Conservation (phyloP, 92 coral and sea anemone species). For the Palythoa caribaeorum region DNA sequence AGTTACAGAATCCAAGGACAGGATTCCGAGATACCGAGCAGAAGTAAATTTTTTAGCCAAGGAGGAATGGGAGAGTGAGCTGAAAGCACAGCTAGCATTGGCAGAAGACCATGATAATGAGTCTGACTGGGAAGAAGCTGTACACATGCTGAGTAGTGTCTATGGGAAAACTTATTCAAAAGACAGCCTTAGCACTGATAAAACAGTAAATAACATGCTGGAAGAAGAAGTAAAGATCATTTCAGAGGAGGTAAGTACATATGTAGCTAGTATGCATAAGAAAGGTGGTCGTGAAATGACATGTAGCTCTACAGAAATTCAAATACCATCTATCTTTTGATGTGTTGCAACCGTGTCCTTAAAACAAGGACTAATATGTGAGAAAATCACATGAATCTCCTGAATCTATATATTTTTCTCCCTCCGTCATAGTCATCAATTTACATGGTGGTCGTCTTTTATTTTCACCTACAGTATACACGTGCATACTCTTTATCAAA, state of each 20-base stretch:
- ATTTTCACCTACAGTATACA: too few species aligned
- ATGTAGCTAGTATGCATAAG: too few species aligned
- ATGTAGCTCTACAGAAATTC: too few species aligned
- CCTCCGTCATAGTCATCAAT: too few species aligned
- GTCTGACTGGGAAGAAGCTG: not conserved
- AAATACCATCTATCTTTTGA: too few species aligned
- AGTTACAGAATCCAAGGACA: not conserved
- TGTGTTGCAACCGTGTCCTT: too few species aligned
- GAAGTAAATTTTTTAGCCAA: not conserved
- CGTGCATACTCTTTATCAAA: too few species aligned
- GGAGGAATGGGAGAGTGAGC: not conserved
- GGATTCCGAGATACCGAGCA: not conserved
- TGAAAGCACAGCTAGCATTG: not conserved
- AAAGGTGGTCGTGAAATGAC: too few species aligned
- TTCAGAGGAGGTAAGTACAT: not conserved
- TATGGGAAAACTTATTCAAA: not conserved
- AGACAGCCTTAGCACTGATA: not conserved
- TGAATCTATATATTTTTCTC: too few species aligned
- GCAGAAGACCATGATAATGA: not conserved
- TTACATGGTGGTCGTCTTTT: too few species aligned
- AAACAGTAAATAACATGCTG: not conserved
- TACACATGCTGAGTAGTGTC: not conserved
- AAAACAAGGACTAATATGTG: too few species aligned
- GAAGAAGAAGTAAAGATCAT: not conserved
- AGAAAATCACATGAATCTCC: too few species aligned